A percentile compares a stretch with the other conserved stretches of the same genome.
Conservation (phyloP, 2,888 invertebrate genomes). For the Dendrolimus pini region DNA sequence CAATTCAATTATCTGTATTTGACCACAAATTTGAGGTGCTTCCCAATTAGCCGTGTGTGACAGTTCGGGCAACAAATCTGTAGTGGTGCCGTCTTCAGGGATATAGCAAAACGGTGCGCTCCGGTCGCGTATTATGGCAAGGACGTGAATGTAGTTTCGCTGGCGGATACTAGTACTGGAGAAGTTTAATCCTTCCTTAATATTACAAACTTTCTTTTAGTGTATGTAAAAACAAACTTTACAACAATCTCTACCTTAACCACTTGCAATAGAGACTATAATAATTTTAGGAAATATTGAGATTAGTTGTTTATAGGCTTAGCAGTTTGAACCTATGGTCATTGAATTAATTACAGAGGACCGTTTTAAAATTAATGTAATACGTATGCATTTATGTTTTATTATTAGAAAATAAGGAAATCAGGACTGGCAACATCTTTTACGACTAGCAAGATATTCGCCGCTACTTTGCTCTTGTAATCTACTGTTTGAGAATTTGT, state of each 20-base stretch:
- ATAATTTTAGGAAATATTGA: not conserved
- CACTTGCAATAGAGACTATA: not conserved
- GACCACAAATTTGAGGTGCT: too few species aligned
- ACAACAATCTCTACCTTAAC: not conserved
- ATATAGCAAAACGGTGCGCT: too few species aligned
- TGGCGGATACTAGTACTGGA: not conserved
- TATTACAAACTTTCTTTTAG: not conserved
- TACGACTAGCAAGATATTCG: too few species aligned
- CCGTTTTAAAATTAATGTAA: not conserved
- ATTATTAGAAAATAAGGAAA: slow-evolving; percentile 8
- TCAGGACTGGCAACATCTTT: not conserved
- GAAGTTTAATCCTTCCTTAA: not conserved
- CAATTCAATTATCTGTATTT: too few species aligned
- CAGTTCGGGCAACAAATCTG: too few species aligned
- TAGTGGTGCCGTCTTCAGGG: too few species aligned
- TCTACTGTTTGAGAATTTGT: too few species aligned
- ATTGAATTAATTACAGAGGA: not conserved
- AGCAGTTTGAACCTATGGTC: slow-evolving; percentile 10
- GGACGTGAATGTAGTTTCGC: too few species aligned
- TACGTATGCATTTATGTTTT: slow-evolving; percentile 15
- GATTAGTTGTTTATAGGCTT: not conserved
- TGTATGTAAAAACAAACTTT: not conserved
- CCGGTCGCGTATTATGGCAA: too few species aligned
- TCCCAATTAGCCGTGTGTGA: too few species aligned
- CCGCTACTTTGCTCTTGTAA: too few species aligned